Percentiles rank a stretch among this genome's conserved stretches.
Conservation (phyloP, 2,113 vertebrate species). For the Narcine bancroftii region DNA sequence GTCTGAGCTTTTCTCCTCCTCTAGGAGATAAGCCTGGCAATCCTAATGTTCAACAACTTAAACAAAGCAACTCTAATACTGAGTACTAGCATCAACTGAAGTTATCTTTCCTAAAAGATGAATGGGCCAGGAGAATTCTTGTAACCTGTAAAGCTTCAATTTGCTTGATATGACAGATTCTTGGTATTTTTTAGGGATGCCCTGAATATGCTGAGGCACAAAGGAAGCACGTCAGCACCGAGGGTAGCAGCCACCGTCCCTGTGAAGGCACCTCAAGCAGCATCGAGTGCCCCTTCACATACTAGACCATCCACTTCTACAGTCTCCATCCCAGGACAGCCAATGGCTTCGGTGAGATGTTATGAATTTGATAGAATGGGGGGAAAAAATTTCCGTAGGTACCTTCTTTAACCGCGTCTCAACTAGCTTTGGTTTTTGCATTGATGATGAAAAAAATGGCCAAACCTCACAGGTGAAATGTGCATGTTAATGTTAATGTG, state of each 20-base stretch:
- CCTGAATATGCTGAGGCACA: conserved; percentile 69
- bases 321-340: conserved; percentile 71
- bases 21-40: too few relatives aligned
- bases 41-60: background rate
- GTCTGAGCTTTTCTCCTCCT: background rate
- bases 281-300: conserved; percentile 45
- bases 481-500: background rate
- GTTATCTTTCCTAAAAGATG: background rate
- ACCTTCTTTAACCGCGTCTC: background rate
- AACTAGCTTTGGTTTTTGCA: background rate
- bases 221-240: background rate
- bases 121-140: background rate
- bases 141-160: background rate
- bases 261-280: conserved; percentile 34
- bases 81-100: background rate
- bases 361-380: background rate
- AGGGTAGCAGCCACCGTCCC: conserved; percentile 39
- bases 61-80: background rate
- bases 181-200: conserved; percentile 68
- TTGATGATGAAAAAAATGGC: background rate
- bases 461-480: background rate
- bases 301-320: conserved; percentile 68
- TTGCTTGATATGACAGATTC: conserved; percentile 56
- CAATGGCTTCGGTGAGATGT: conserved; percentile 63
- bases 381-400: background rate